These are phyloP conservation scores for Eurytoma californica DNA, from an alignment of 2,888 invertebrate genomes.

Conservation along the genomic window DNA sequence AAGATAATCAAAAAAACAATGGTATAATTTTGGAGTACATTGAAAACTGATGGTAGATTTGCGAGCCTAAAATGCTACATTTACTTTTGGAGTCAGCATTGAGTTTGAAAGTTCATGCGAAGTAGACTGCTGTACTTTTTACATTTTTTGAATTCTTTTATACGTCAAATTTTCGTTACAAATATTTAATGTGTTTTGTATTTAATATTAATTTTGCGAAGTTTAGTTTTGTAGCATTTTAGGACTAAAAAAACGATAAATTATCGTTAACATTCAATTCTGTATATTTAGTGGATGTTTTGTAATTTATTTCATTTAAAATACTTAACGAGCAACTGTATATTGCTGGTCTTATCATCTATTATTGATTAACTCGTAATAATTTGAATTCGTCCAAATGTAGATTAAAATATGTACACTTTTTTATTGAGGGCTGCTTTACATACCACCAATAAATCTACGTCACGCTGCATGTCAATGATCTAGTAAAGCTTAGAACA, in stretches of 20 bases:
- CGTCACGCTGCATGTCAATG: conserved; percentile 18
- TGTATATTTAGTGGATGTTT: conserved; percentile 1
- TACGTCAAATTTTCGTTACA: not conserved
- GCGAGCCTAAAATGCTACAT: conserved; percentile 40
- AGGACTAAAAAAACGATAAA: conserved; percentile 1
- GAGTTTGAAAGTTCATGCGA: not conserved
- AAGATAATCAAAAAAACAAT: not conserved
- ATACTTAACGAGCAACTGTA: not conserved
- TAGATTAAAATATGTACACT: not conserved
- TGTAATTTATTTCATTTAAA: conserved; percentile 8
- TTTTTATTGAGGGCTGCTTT: conserved; percentile 24
- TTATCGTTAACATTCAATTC: conserved; percentile 15
- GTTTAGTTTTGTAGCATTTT: conserved; percentile 41
- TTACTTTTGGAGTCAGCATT: not conserved
- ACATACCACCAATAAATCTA: conserved; percentile 21
- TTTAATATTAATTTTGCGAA: conserved; percentile 18
- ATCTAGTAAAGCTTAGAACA: conserved; percentile 12
- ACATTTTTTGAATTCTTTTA: not conserved
- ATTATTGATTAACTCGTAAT: not conserved
- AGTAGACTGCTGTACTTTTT: not conserved
- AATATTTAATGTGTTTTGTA: not conserved
- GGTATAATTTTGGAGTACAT: conserved; percentile 14
- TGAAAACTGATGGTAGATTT: conserved; percentile 24
- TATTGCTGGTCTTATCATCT: not conserved
- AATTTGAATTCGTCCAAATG: not conserved